phyloP scores from a whole-genome alignment of 2,113 vertebrate genomes.

The Pachyramphus minor region DNA sequence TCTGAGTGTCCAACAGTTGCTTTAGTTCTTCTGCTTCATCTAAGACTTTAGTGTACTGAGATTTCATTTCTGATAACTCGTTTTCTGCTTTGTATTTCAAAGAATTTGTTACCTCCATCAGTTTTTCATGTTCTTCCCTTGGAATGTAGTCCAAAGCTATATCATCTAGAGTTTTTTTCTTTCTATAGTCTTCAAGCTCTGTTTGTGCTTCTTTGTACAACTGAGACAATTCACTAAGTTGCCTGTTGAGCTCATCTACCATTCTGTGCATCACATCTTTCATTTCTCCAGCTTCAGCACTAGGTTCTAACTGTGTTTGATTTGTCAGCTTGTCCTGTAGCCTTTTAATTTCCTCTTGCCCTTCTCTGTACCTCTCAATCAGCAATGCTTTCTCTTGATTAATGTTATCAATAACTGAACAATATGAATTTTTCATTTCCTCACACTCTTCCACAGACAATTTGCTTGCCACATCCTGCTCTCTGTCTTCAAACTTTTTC shows the following conservation, averaged over 20 bases:
- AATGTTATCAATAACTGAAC: constrained; percentile 75
- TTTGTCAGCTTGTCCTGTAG: constrained; percentile 84
- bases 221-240: constrained; percentile 86
- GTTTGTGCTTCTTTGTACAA: constrained; percentile 89
- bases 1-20: constrained; percentile 81
- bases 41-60: constrained; percentile 72
- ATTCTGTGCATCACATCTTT: constrained; percentile 78
- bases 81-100: constrained; percentile 82
- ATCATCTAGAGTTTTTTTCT: constrained; percentile 75
- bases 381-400: constrained; percentile 81
- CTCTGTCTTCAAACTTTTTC: constrained; percentile 72
- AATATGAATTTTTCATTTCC: constrained; percentile 77
- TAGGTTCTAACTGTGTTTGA: constrained; percentile 76
- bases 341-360: constrained; percentile 87
- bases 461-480: constrained; percentile 16
- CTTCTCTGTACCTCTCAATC: constrained; percentile 84
- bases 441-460: constrained; percentile 74
- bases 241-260: constrained; percentile 84
- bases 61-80: constrained; percentile 75
- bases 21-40: constrained; percentile 79
- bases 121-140: constrained; percentile 76
- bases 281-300: constrained; percentile 82
- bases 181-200: constrained; percentile 77
- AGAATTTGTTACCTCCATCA: constrained; percentile 65
- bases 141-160: constrained; percentile 62